Base-by-base conservation (phyloP, 2,888 invertebrate species). In the Phasia obesa region DNA sequence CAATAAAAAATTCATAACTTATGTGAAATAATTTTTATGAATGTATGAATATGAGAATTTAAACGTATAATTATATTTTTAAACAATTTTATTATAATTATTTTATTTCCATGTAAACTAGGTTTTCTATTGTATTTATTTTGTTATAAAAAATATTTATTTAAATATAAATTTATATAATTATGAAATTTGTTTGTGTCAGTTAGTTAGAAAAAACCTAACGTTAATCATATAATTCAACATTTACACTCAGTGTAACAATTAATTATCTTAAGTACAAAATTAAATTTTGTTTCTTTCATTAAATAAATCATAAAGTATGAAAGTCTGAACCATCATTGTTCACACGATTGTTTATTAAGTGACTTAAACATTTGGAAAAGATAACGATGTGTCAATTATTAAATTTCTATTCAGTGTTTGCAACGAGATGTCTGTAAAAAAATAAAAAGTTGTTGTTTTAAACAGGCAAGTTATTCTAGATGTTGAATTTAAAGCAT, bases 71-170 rank as follows among this genome's bases (percentile, higher is more conserved):
- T 49, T 38, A 62, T 62, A 60, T 38, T 19, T n/a, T 38, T 35
- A 57, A 19, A 11, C 47, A 38, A n/a, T 23, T 35, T 49, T 5
- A 0, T 57, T 23, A n/a, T 1, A n/a, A n/a, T n/a, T n/a, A n/a
- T n/a, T n/a, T n/a, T 1, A 65, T 65, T 51, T 60, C 44, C 53
- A 53, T 77, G 69, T 77, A 69, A 77, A 69, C 69, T 77, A 31
- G 76, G 69, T 60, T 69, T 57, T 27, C 17, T n/a, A 55, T 19
- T 25, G 55, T 38, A 31, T 38, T 42, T 62, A 6, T n/a, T 64
- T 74, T 9, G 11, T 35, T 55, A 31, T 9, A 25, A 27, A 47
- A 17, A 25, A 17, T 17, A 17, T 42, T 15, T 55, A 21, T 49
- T 27, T 42, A 17, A 25, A 17, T 17, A 17, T 42, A 17, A 42